Evolutionary conservation across 2,888 invertebrate genomes (phyloP).

Genomic region (Acanthoscelides obtectus): DNA sequence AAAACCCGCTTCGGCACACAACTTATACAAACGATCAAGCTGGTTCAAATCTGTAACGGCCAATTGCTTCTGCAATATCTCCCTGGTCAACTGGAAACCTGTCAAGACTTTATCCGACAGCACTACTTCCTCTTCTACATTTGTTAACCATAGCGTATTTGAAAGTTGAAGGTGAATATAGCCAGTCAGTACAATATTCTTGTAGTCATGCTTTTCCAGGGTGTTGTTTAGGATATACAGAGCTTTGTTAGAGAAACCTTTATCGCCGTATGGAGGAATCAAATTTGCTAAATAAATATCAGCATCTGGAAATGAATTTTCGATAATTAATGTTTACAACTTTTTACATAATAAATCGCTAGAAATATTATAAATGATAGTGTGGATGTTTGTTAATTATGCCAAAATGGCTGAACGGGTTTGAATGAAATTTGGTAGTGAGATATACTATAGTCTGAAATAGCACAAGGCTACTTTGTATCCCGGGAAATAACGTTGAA

Average conservation of each 20-base stretch:
- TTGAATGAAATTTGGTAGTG: no score
- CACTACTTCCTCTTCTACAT: slow-evolving; percentile 54
- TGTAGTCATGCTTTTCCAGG: slow-evolving; percentile 26
- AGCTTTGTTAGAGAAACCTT: slow-evolving; percentile 29
- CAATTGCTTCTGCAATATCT: slow-evolving; percentile 48
- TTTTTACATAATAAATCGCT: no score
- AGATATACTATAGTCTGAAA: no score
- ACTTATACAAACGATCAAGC: slow-evolving; percentile 47
- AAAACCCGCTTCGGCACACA: slow-evolving; percentile 46
- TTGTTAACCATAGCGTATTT: slow-evolving; percentile 61
- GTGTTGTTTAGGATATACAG: slow-evolving; percentile 17
- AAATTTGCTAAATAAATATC: slow-evolving; percentile 36
- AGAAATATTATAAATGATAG: no score
- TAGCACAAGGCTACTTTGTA: no score
- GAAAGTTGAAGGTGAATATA: slow-evolving; percentile 56
- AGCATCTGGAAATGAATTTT: slow-evolving; percentile 26
- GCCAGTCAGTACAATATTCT: slow-evolving; percentile 41
- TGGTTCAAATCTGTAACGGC: slow-evolving; percentile 29
- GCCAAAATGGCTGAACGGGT: no score
- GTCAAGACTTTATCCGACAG: slow-evolving; percentile 49
- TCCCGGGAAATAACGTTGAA: no score
- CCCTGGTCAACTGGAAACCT: slow-evolving; percentile 52
- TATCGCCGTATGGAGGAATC: slow-evolving; percentile 38
- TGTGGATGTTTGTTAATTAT: no score
- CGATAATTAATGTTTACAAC: no score